phyloP scores from a whole-genome alignment of 2,888 invertebrate genomes.

The Cotesia congregata region DNA sequence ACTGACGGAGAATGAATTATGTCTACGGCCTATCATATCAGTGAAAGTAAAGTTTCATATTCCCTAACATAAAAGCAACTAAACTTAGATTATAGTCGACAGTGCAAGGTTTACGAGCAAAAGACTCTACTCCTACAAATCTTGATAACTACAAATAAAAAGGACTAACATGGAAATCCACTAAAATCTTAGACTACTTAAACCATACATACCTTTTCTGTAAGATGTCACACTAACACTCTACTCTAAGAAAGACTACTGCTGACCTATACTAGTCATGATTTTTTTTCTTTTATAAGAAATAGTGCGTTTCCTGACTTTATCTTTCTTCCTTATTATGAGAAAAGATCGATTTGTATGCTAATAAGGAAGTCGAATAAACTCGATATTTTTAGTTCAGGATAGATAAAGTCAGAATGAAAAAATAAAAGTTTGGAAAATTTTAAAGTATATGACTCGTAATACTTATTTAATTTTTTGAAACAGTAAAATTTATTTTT shows the following conservation, averaged over 20 bases:
- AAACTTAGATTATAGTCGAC: background rate
- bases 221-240: conserved; percentile 1
- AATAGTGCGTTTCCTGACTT: conserved; percentile 24
- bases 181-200: conserved; percentile 20
- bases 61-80: background rate
- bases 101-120: conserved; percentile 23
- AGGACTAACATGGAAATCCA: conserved; percentile 15
- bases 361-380: background rate
- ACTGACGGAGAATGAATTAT: background rate
- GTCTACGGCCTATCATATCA: background rate
- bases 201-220: background rate
- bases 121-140: background rate
- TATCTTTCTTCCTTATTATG: conserved; percentile 1
- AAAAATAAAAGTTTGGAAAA: background rate
- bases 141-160: conserved; percentile 5
- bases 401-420: too few relatives aligned
- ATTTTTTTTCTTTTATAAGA: conserved; percentile 11
- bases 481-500: too few relatives aligned
- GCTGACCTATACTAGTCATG: conserved; percentile 30
- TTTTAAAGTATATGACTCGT: background rate
- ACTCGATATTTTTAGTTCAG: background rate
- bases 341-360: conserved; percentile 9
- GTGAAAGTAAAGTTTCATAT: conserved; percentile 27
- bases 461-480: too few relatives aligned
- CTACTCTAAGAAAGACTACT: conserved; percentile 22